Evolutionary conservation across 2,797 vertebrate genomes (phyloP), one percentile per base, ranked within the genome.

Genomic region (Liparis tanakae): DNA sequence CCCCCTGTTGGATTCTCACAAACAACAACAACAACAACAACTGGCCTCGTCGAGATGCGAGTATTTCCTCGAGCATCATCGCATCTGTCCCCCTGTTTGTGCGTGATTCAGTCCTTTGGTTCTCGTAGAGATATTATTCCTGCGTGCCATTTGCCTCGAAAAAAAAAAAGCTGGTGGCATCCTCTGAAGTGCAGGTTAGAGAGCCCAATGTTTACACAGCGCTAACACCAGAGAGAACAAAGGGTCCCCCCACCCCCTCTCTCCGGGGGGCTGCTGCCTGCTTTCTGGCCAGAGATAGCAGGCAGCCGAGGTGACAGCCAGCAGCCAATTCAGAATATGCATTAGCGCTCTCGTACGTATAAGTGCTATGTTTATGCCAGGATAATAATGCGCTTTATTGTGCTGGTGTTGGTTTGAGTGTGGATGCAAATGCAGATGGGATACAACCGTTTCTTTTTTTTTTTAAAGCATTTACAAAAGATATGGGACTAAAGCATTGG

Each of bases 141-240:
- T 70, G 58, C 25, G 65, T 68, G 73, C 69, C 53, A 72, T 62
- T 48, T 70, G 65, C 25, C 25, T 30, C 25, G 25, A 30, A 30
- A 70, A 63, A 77, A 30, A 30, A 70, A 63, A 77, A 73, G 69
- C 81, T 79, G 44, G 59, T 67, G 70, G 62, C 58, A 67, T 15
- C 69, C 67, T 80, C 70, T 80, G 74, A 77, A 86, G 70, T 80
- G 78, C 76, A 84, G 84, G 78, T 83, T 80, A 80, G 84, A 39
- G 68, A 75, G 36, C 73, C 63, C 70, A 69, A 80, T 89, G 81
- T 89, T 89, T 85, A 70, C 50, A 81, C 77, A 79, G 67, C 34
- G 63, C 53, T 68, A 63, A 63, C 74, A 79, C 83, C 50, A 61
- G 56, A 54, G 44, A 82, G 76, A 88, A 87, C 76, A 85, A 79